These are phyloP conservation scores for Podabrus alpinus DNA, from an alignment of 2,888 invertebrate genomes.

Conservation along the genomic window DNA sequence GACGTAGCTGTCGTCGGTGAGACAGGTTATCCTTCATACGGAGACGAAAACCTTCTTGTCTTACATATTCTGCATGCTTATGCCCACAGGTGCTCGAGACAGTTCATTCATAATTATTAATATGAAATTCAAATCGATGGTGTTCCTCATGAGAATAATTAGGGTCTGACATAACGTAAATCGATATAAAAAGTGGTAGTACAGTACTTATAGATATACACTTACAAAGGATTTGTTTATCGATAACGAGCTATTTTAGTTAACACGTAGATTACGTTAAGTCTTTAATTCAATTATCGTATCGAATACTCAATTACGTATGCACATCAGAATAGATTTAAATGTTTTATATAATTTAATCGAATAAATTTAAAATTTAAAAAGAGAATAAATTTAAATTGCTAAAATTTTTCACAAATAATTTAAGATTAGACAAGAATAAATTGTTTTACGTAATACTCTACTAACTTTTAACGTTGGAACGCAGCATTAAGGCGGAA, in stretches of 20 bases:
- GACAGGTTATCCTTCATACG: conserved; percentile 21
- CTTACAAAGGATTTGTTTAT: background rate
- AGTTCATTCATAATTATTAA: background rate
- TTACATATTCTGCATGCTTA: background rate
- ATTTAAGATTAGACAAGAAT: background rate
- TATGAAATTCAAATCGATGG: background rate
- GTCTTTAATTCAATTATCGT: conserved; percentile 19
- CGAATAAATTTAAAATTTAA: background rate
- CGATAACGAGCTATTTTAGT: conserved; percentile 1
- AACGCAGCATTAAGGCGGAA: conserved; percentile 28
- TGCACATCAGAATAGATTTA: background rate
- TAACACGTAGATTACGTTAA: conserved; percentile 19
- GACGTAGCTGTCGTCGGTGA: conserved; percentile 18
- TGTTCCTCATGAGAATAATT: background rate
- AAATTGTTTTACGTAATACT: background rate
- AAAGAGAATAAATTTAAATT: background rate
- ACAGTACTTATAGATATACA: background rate
- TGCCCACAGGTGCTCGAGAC: background rate
- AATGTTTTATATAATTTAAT: background rate
- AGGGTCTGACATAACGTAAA: background rate
- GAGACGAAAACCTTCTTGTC: conserved; percentile 14
- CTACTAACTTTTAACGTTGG: conserved; percentile 13
- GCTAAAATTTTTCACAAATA: background rate
- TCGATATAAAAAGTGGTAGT: background rate
- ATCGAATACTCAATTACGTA: background rate